Base-by-base conservation (phyloP, 2,797 vertebrate genomes). In the Podarcis lilfordi region DNA sequence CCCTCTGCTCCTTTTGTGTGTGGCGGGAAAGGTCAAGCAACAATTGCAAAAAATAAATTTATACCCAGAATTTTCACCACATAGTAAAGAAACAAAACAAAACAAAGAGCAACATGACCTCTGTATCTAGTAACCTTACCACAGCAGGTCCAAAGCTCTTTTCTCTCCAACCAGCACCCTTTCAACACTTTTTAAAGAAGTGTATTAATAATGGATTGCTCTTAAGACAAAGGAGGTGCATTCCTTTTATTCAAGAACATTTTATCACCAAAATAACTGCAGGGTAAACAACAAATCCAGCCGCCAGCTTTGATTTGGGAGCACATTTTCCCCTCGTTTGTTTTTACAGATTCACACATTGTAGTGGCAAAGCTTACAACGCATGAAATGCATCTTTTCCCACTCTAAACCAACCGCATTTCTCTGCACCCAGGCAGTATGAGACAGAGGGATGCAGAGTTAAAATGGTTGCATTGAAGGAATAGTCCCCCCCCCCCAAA, bases 381-480 rank as follows among this genome's bases (percentile, higher is more conserved):
- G 27, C 5, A 76, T 8, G 13, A 8, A 84, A 59, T 13, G 21
- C 23, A n/a, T 50, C 9, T 35, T 75, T 19, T 0, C 4, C 17
- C 61, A 27, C 17, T 27, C 68, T 21, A 4, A 27, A 17, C 32
- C 32, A 50, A 69, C n/a, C n/a, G 37, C 82, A 86, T 37, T 45
- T 71, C 32, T 1, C 89, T 29, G 86, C 45, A 81, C 91, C 68
- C 75, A 87, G 89, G 64, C 27, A 13, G 55, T 8, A 7, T 81
- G 92, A 87, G 90, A 88, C 72, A 89, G 1, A 17, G 85, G 92
- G 77, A 91, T 35, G 32, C 32, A 10, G 81, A 76, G 77, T 78
- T 87, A 86, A 91, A 93, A 92, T 86, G 93, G 93, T 91, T 71
- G 92, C 82, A 85, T 25, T 23, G 82, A 84, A 91, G 40, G 78